Evolutionary conservation across 2,797 vertebrate species (phyloP).

Genomic region (Octomys mimax): DNA sequence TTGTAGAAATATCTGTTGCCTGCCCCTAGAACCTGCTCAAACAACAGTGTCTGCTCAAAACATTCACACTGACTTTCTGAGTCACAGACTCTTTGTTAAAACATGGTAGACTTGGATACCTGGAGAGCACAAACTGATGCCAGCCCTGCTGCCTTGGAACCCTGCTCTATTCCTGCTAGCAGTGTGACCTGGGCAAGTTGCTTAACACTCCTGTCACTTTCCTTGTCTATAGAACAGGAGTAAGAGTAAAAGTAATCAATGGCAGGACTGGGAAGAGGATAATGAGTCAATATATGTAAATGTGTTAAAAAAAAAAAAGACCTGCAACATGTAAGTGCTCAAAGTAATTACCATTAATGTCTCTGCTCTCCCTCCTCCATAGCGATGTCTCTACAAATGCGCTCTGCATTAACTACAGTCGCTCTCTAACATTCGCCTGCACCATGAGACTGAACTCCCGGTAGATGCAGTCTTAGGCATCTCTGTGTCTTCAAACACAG

Average conservation of each 20-base stretch:
- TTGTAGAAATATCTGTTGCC: background rate
- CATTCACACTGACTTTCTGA: background rate
- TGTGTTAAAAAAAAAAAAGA: background rate
- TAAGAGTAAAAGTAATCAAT: background rate
- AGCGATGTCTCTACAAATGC: background rate
- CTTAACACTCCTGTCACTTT: background rate
- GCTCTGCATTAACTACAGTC: background rate
- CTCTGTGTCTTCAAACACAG: background rate
- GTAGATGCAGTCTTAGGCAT: background rate
- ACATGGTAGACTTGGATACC: background rate
- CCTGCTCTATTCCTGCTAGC: background rate
- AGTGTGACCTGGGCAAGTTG: background rate
- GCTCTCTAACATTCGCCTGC: background rate
- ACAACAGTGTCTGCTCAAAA: background rate
- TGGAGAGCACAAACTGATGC: background rate
- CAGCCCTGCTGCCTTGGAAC: background rate
- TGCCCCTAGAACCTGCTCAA: background rate
- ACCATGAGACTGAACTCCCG: background rate
- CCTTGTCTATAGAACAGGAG: constrained; percentile 6
- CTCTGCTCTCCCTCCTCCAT: background rate
- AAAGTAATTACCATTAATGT: background rate
- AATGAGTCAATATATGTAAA: background rate
- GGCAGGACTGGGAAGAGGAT: background rate
- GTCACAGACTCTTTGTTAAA: background rate
- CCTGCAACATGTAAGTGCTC: background rate